These are phyloP conservation scores for Hyaena hyaena DNA, from an alignment of 2,113 vertebrate genomes.

Conservation along the genomic window DNA sequence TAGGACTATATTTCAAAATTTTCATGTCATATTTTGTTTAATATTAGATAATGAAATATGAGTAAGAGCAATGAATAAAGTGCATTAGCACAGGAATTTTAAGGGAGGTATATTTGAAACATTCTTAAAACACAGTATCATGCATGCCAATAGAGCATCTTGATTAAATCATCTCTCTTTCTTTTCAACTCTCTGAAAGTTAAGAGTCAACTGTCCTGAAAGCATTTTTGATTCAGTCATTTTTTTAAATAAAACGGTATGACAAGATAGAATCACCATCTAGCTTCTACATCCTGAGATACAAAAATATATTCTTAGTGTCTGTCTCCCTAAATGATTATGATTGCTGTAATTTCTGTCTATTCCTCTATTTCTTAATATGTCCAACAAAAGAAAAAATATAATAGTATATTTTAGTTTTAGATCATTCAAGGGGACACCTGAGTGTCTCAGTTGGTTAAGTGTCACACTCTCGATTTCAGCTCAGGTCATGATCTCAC, in stretches of 20 bases:
- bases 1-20: neutral
- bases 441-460: no score
- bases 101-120: neutral
- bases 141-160: neutral
- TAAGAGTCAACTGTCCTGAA: conserved; percentile 56
- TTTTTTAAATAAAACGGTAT: neutral
- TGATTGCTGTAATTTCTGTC: neutral
- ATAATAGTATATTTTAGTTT: neutral
- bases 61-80: neutral
- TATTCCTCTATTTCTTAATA: neutral
- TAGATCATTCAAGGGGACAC: neutral
- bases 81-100: conserved; percentile 21
- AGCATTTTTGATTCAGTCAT: neutral
- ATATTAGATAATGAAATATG: neutral
- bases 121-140: conserved; percentile 47
- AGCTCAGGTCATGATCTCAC: no score
- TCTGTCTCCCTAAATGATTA: neutral
- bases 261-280: neutral
- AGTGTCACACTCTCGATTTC: no score
- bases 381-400: neutral
- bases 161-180: neutral
- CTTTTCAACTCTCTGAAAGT: conserved; percentile 34
- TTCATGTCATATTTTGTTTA: neutral
- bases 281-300: neutral
- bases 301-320: neutral